Conservation (phyloP, 1,140 invertebrate species). For the Cotesia vestalis region DNA sequence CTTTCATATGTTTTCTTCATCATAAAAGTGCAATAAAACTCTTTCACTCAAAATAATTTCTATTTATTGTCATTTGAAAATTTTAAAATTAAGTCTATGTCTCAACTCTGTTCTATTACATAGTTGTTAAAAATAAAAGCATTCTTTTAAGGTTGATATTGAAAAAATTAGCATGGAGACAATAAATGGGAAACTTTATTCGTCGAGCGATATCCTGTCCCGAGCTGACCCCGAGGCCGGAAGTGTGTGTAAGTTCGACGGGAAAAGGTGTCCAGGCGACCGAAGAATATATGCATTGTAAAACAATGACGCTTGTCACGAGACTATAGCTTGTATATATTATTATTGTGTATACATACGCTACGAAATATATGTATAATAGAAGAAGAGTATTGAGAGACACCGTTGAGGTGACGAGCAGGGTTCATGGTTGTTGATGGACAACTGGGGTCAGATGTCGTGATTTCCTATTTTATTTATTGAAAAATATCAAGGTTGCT, state of each 20-base stretch:
- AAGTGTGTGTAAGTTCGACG: conserved; percentile 41
- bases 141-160: conserved; percentile 20
- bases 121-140: background rate
- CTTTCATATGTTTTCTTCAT: too few species aligned
- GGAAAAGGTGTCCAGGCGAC: conserved; percentile 40
- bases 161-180: conserved; percentile 45
- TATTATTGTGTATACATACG: background rate
- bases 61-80: too few species aligned
- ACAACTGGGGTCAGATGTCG: conserved; percentile 40
- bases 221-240: conserved; percentile 43
- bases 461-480: conserved; percentile 39
- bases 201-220: conserved; percentile 43
- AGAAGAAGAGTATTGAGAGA: background rate
- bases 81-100: too few species aligned
- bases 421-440: conserved; percentile 41
- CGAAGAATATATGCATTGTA: conserved; percentile 39
- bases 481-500: conserved; percentile 27
- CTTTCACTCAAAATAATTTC: too few species aligned
- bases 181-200: conserved; percentile 45
- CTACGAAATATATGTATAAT: conserved; percentile 1
- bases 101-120: too few species aligned
- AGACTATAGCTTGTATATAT: conserved; percentile 2
- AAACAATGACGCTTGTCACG: conserved; percentile 37
- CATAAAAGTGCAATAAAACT: too few species aligned
- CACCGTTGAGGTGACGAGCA: conserved; percentile 15